A percentile compares a stretch with the other conserved stretches of the same genome.
Evolutionary conservation across 2,797 vertebrate genomes (phyloP).

Genomic region (Anguilla anguilla): DNA sequence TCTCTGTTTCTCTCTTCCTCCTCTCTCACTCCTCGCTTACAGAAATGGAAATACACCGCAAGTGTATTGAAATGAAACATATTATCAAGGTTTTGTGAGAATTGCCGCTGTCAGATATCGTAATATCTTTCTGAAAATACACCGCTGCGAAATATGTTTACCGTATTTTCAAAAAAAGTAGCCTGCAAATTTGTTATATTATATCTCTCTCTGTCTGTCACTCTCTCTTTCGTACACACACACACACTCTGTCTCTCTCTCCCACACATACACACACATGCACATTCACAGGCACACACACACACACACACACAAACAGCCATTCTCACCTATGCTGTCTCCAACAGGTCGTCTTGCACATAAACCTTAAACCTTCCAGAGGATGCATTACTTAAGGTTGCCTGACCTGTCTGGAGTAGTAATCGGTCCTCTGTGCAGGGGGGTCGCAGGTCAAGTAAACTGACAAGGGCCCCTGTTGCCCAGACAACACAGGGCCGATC

Average conservation of each 20-base stretch:
- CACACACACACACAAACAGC: not conserved
- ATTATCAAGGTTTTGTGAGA: not conserved
- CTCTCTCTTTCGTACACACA: not conserved
- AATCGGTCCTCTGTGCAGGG: not conserved
- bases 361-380: not conserved
- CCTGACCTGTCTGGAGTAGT: not conserved
- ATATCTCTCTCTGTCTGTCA: no score
- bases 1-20: not conserved
- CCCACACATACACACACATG: not conserved
- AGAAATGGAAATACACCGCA: not conserved
- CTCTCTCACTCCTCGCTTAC: not conserved
- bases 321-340: no score
- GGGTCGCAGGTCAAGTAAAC: not conserved
- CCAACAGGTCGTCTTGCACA: not conserved
- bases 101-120: not conserved
- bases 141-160: not conserved
- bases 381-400: not conserved
- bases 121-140: not conserved
- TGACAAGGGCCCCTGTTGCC: not conserved
- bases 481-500: not conserved
- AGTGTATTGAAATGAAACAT: not conserved
- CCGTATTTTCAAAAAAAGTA: no score
- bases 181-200: no score
- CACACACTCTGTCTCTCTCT: not conserved
- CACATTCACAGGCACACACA: not conserved